Percentiles rank a stretch among this genome's conserved stretches.
Conservation (phyloP, 2,113 vertebrate genomes). For the zebrafish (Danio rerio) region GRCz12tu NC_133200.1:16421001-16421500, state of each 20-base stretch:
- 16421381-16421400: constrained; percentile 48
- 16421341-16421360: constrained; percentile 38
- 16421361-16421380: constrained; percentile 49
- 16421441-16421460: constrained; percentile 52
- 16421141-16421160: neutral
- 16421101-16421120: constrained; percentile 16
- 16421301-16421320: constrained; percentile 44
- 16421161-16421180: neutral
- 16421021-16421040: no score
- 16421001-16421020: no score
- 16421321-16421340: constrained; percentile 48
- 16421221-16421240: constrained; percentile 31
- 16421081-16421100: neutral
- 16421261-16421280: neutral
- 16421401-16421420: neutral
- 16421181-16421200: constrained; percentile 16
- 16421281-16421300: neutral
- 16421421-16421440: constrained; percentile 24
- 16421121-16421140: constrained; percentile 16
- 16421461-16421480: constrained; percentile 66
- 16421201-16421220: constrained; percentile 28
- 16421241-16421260: constrained; percentile 20
- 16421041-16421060: no score
- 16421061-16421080: no score
- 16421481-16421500: constrained; percentile 63